These are phyloP conservation scores for Capra hircus DNA, from an alignment of 2,113 vertebrate genomes.

Conservation along the genomic window DNA sequence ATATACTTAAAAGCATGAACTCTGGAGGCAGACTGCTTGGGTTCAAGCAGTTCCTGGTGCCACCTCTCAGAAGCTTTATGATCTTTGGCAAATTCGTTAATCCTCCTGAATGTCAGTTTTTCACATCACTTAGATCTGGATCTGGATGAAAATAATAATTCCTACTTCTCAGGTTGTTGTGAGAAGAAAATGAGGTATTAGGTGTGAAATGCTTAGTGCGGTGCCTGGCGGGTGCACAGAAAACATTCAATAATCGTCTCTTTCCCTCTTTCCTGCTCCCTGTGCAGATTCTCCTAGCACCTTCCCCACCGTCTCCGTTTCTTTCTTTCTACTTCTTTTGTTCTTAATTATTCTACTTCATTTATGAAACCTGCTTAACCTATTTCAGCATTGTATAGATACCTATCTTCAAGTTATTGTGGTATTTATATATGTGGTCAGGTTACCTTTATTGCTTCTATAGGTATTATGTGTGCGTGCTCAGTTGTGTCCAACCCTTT, in stretches of 20 bases:
- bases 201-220: background rate
- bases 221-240: background rate
- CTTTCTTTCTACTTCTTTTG: background rate
- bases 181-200: background rate
- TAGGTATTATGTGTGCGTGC: background rate
- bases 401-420: background rate
- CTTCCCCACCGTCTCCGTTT: background rate
- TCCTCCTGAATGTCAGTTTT: slow-evolving; percentile 13
- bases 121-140: background rate
- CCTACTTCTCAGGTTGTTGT: background rate
- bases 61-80: slow-evolving; percentile 61
- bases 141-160: background rate
- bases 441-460: background rate
- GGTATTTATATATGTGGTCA: background rate
- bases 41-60: slow-evolving; percentile 64
- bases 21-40: slow-evolving; percentile 50
- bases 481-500: background rate
- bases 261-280: rapidly evolving
- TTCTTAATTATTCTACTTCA: background rate
- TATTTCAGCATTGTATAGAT: background rate
- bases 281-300: background rate
- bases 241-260: background rate
- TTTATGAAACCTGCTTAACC: background rate
- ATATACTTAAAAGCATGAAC: background rate
- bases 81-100: slow-evolving; percentile 55